Conservation (phyloP, 2,888 invertebrate genomes). For the Zygogramma bicolorata region DNA sequence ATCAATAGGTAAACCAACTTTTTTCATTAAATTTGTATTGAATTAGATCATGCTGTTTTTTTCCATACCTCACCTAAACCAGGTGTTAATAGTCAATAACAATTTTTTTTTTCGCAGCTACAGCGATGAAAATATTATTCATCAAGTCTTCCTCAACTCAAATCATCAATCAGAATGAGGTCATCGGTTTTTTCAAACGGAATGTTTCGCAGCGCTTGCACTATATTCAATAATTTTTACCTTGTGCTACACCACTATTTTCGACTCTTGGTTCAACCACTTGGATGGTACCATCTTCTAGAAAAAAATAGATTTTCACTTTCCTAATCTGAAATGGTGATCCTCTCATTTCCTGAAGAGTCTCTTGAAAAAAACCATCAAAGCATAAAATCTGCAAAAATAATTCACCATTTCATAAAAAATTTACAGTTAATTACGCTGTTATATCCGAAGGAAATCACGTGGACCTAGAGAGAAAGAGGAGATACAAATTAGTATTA, state of each 20-base stretch:
- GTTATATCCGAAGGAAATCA: not conserved
- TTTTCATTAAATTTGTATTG: no score
- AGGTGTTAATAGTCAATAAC: no score
- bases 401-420: slow-evolving; percentile 22
- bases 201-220: no score
- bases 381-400: slow-evolving; percentile 80
- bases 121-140: no score
- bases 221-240: slow-evolving; percentile 59
- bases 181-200: no score
- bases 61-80: no score
- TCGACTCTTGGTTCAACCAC: slow-evolving; percentile 84
- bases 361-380: slow-evolving; percentile 84
- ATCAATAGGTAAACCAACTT: no score
- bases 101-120: no score
- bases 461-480: no score
- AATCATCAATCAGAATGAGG: no score
- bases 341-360: slow-evolving; percentile 79
- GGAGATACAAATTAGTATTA: not conserved
- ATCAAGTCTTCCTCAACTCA: no score
- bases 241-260: slow-evolving; percentile 90
- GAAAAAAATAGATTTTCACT: slow-evolving; percentile 86
- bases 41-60: no score
- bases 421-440: not conserved
- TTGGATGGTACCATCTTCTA: slow-evolving; percentile 94
- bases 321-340: slow-evolving; percentile 80